Base-by-base conservation (phyloP, 2,888 invertebrate genomes). In the Polyploca ridens region DNA sequence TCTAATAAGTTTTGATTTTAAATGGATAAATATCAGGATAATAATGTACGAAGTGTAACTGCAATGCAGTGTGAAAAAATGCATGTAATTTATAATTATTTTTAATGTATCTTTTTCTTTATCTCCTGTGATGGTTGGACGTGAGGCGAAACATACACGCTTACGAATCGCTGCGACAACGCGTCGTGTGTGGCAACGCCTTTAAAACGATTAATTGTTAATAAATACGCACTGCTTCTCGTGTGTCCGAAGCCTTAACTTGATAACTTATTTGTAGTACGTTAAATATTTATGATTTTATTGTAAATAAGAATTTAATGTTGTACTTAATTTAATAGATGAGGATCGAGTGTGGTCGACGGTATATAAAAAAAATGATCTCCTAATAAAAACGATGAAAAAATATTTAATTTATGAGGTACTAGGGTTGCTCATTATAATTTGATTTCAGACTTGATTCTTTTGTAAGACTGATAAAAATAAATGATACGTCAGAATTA, bases 291-390 rank as follows among this genome's bases (percentile, higher is more conserved):
- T 90, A 90, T 88, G 84, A 83, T 85, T 81, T 82, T 83, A 84
- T 75, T 93, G 90, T 91, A 91, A 89, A 92, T 93, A 92, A 88
- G 87, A 88, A 82, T 81, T 75, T 88, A 89, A 87, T 85, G 84
- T 87, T 90, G 93, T 93, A 93, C 93, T 93, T 93, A 93, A 92
- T 84, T 80, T 80, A 77, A 78, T 81, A 78, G 76, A 41, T 74
- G 80, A 79, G 89, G 89, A 83, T 83, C 84, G 85, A 83, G 87
- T 88, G 81, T 74, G 79, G 69, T 19, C 6, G 0, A 19, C 11
- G 16, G 35, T 41, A 33, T 19, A 11, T 13, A 44, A 19, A 54
- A 54, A 54, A 54, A 61, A 41, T 61, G 61, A 61, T 61, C 61
- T 61, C 61, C 13, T 11, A 61, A 61, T 41, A 14, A 7, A 44